A percentile compares a stretch with the other conserved stretches of the same genome.
Evolutionary conservation across 2,888 invertebrate species (phyloP).

Genomic region (Lasioglossum pauxillum): DNA sequence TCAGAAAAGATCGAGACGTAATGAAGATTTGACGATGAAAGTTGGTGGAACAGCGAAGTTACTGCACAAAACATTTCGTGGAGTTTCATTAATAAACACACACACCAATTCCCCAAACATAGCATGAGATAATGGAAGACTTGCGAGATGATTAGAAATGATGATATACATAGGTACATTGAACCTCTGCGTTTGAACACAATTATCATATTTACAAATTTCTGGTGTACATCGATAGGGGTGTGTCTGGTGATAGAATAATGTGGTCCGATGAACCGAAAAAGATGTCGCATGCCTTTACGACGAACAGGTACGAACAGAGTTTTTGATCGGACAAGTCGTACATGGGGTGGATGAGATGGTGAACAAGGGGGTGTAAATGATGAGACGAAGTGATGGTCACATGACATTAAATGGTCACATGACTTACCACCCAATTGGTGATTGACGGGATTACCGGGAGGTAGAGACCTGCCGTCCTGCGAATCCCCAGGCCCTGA

Average conservation of each 20-base stretch:
- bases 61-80: not conserved
- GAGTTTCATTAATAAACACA: slow-evolving; percentile 33
- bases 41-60: not conserved
- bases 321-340: slow-evolving; percentile 46
- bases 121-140: slow-evolving; percentile 24
- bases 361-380: slow-evolving; percentile 55
- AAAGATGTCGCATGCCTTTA: slow-evolving; percentile 60
- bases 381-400: slow-evolving; percentile 82
- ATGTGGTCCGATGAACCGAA: slow-evolving; percentile 51
- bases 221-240: slow-evolving; percentile 37
- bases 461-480: slow-evolving; percentile 82
- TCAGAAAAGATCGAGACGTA: not conserved
- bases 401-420: slow-evolving; percentile 84
- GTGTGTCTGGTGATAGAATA: slow-evolving; percentile 56
- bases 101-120: slow-evolving; percentile 45
- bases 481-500: slow-evolving; percentile 81
- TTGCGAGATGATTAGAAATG: slow-evolving; percentile 16
- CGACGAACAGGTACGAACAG: slow-evolving; percentile 20
- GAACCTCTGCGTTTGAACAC: slow-evolving; percentile 19
- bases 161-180: slow-evolving; percentile 17
- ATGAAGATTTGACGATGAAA: slow-evolving; percentile 13
- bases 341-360: slow-evolving; percentile 13
- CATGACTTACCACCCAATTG: slow-evolving; percentile 85
- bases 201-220: slow-evolving; percentile 52
- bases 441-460: slow-evolving; percentile 84